Percentiles rank a stretch among this genome's conserved stretches.
phyloP scores from a whole-genome alignment of 2,797 vertebrate species.

The Pterois miles region DNA sequence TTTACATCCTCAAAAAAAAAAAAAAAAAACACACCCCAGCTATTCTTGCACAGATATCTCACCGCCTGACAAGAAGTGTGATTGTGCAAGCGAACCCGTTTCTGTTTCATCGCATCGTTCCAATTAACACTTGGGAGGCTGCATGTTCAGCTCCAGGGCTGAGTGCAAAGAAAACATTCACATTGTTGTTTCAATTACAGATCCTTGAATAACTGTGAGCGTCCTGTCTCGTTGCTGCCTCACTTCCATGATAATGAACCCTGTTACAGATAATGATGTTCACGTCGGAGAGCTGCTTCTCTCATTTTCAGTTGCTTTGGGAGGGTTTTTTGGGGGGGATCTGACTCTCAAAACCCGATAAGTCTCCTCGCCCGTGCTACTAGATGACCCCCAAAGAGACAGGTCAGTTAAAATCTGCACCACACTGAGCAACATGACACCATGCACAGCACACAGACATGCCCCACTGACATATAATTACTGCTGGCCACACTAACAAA shows the following conservation, averaged over 20 bases:
- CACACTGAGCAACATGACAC: constrained; percentile 10
- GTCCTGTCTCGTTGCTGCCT: not conserved
- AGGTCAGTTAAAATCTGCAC: constrained; percentile 25
- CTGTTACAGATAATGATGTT: not conserved
- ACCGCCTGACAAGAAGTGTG: constrained; percentile 25
- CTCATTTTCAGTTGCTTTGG: not conserved
- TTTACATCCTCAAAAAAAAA: constrained; percentile 53
- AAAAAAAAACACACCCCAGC: constrained; percentile 27
- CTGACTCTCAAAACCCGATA: not conserved
- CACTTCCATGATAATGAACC: not conserved
- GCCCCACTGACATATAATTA: constrained; percentile 32
- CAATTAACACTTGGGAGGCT: constrained; percentile 41
- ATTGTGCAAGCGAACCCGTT: constrained; percentile 11
- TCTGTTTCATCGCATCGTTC: not conserved
- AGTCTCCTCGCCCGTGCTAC: not conserved
- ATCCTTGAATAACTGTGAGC: not conserved
- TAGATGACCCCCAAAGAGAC: constrained; percentile 19
- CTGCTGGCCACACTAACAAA: constrained; percentile 17
- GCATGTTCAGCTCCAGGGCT: constrained; percentile 7
- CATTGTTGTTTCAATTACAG: not conserved
- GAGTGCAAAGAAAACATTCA: not conserved
- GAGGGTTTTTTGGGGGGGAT: not conserved
- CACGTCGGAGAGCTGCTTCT: not conserved
- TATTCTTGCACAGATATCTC: constrained; percentile 52
- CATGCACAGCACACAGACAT: not conserved